Evolutionary conservation across 1,140 invertebrate genomes (phyloP).

Genomic region (Sitobion miscanthi): DNA sequence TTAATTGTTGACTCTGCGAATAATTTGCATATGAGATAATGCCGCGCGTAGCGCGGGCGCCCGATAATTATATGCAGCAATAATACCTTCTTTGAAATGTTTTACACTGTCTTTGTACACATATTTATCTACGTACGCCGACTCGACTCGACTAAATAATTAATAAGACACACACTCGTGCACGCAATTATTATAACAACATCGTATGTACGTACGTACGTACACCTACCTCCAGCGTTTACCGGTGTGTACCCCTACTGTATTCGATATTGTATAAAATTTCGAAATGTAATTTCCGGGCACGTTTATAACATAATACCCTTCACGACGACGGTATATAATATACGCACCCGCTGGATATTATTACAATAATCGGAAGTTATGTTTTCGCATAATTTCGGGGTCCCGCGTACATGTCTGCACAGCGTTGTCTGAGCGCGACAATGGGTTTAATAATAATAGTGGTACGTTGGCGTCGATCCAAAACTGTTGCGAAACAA

Average conservation of each 20-base stretch:
- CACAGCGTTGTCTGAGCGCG: neutral
- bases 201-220: neutral
- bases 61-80: conserved; percentile 1
- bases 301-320: conserved; percentile 9
- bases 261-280: neutral
- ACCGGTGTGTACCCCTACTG: neutral
- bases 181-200: neutral
- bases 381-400: conserved; percentile 1
- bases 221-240: neutral
- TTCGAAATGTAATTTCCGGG: neutral
- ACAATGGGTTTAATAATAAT: neutral
- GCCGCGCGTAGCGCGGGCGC: neutral
- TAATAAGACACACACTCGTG: conserved; percentile 14
- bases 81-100: conserved; percentile 8
- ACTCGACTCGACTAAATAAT: conserved; percentile 6
- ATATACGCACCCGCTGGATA: neutral
- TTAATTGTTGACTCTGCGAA: conserved; percentile 6
- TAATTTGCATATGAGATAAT: conserved; percentile 11
- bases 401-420: neutral
- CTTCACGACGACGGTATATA: neutral
- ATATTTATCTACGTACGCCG: neutral
- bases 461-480: neutral
- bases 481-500: neutral
- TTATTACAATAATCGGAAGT: conserved; percentile 10
- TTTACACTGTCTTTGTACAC: neutral